phyloP scores from a whole-genome alignment of 1,140 invertebrate genomes.

The Listronotus oregonensis region DNA sequence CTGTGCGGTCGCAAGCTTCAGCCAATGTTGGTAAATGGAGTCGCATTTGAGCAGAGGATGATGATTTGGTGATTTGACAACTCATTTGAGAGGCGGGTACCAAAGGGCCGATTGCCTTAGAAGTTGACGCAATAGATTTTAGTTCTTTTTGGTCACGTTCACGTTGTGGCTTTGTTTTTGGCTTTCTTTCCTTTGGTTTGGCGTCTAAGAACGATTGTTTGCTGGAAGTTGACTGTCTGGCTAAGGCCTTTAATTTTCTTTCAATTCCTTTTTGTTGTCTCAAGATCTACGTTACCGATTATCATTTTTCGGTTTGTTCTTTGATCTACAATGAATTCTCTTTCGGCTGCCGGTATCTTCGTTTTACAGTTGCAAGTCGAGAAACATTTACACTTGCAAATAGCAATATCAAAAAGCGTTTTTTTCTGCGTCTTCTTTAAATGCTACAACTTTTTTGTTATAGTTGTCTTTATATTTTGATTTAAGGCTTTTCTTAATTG shows the following conservation, averaged over 20 bases:
- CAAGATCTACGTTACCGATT: constrained; percentile 3
- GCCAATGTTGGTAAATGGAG: not conserved
- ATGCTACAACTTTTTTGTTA: constrained; percentile 1
- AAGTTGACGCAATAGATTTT: no score
- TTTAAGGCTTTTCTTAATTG: constrained; percentile 2
- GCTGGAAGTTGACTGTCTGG: no score
- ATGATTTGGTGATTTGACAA: not conserved
- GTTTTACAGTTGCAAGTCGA: constrained; percentile 6
- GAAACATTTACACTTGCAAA: constrained; percentile 14
- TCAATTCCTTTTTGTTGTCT: not conserved
- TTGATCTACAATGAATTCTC: constrained; percentile 4
- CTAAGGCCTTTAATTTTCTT: not conserved
- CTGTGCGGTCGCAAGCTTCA: not conserved
- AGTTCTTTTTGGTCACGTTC: no score
- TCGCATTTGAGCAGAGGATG: not conserved
- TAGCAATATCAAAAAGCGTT: constrained; percentile 2
- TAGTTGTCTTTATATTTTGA: no score
- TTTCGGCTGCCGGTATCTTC: constrained; percentile 3
- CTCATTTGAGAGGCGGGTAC: not conserved
- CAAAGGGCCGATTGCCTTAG: no score
- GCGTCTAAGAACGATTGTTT: not conserved
- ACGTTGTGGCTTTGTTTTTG: no score
- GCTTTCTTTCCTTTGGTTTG: no score
- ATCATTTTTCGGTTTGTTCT: constrained; percentile 15
- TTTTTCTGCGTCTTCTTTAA: constrained; percentile 1